A percentile compares a stretch with the other conserved stretches of the same genome.
Evolutionary conservation across 2,888 invertebrate species (phyloP).

Genomic region (Drosophila siamana): DNA sequence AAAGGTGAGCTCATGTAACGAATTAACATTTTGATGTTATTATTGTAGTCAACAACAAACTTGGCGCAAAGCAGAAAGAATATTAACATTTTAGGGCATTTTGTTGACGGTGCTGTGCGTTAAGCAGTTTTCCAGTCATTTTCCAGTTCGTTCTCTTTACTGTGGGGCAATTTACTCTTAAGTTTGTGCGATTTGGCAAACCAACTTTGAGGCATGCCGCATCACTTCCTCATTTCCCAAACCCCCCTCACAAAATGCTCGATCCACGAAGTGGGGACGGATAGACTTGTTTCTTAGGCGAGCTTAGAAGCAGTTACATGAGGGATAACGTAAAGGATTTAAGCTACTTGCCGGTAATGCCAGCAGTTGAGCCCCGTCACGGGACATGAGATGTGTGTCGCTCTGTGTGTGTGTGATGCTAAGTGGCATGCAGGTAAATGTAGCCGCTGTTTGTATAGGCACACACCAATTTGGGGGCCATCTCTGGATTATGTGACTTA

Average conservation of each 20-base stretch:
- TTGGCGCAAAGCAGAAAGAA: too few relatives aligned
- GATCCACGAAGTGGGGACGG: neutral
- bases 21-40: too few relatives aligned
- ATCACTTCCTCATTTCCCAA: neutral
- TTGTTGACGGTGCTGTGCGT: neutral
- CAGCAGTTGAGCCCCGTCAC: conserved; percentile 49
- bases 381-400: conserved; percentile 14
- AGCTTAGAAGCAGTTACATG: conserved; percentile 65
- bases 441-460: conserved; percentile 36
- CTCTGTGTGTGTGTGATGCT: conserved; percentile 31
- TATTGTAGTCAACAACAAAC: too few relatives aligned
- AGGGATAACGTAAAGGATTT: conserved; percentile 76
- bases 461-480: conserved; percentile 37
- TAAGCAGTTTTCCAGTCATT: conserved; percentile 30
- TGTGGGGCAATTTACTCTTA: conserved; percentile 61
- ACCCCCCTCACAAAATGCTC: neutral
- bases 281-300: conserved; percentile 39
- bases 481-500: conserved; percentile 61
- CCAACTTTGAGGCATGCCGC: neutral
- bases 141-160: conserved; percentile 57
- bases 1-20: too few relatives aligned
- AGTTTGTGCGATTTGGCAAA: neutral
- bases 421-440: conserved; percentile 64
- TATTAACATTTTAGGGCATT: conserved; percentile 25
- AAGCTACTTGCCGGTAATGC: conserved; percentile 74